Percentiles rank a stretch among this genome's conserved stretches.
phyloP scores from a whole-genome alignment of 2,888 invertebrate genomes.

The Ennomos fuscantarius region DNA sequence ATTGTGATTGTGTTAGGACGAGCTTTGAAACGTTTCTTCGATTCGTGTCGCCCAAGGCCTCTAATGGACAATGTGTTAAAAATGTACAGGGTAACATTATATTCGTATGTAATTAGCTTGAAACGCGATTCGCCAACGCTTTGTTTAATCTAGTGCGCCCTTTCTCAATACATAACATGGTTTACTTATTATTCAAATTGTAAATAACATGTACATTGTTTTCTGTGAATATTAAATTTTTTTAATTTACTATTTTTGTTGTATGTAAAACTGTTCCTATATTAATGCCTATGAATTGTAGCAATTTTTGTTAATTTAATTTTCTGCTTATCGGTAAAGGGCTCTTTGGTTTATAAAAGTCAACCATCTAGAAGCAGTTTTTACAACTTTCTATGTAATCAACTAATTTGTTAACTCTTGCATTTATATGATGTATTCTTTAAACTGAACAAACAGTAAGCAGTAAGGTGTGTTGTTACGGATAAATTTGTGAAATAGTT shows the following conservation, averaged over 20 bases:
- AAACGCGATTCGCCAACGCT: conserved; percentile 25
- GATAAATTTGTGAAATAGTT: conserved; percentile 42
- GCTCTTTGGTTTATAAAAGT: too few relatives aligned
- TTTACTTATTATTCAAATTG: background rate
- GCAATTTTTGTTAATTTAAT: background rate
- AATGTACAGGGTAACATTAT: conserved; percentile 75
- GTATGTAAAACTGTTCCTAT: background rate
- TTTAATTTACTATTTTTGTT: background rate
- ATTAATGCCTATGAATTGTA: conserved; percentile 1
- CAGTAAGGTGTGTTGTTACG: conserved; percentile 18
- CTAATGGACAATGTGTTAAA: conserved; percentile 41
- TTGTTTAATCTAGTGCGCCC: conserved; percentile 19
- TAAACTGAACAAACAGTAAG: conserved; percentile 5
- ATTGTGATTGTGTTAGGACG: conserved; percentile 14
- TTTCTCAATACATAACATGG: background rate
- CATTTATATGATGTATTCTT: conserved; percentile 17
- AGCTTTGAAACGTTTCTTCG: conserved; percentile 38
- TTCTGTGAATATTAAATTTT: conserved; percentile 11
- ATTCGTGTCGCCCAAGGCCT: conserved; percentile 35
- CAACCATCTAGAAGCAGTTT: background rate
- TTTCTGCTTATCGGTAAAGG: too few relatives aligned
- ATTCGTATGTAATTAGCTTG: conserved; percentile 31
- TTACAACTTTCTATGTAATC: background rate
- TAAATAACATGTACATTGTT: background rate
- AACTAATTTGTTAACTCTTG: conserved; percentile 19